phyloP scores from a whole-genome alignment of 2,113 vertebrate genomes.

The Nyctereutes procyonoides region DNA sequence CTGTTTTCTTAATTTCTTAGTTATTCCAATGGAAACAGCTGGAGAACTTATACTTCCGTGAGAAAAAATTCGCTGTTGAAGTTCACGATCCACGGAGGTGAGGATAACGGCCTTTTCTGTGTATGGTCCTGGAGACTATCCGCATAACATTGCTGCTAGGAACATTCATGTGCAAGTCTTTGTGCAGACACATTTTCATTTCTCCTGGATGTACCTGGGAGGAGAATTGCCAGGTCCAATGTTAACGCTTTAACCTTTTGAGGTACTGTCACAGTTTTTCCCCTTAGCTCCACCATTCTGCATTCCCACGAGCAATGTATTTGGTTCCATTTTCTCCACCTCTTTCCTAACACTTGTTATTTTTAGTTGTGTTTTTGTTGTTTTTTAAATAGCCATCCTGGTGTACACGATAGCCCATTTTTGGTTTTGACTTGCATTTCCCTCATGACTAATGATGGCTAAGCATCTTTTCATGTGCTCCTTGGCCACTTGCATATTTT shows the following conservation, averaged over 20 bases:
- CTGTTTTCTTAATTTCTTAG: slow-evolving; percentile 82
- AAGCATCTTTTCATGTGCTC: background rate
- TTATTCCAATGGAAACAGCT: slow-evolving; percentile 99
- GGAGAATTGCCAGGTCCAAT: background rate
- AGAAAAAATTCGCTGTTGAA: slow-evolving; percentile 99
- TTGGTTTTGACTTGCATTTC: background rate
- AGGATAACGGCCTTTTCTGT: slow-evolving; percentile 71
- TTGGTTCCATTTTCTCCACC: background rate
- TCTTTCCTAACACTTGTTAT: background rate
- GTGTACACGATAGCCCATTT: background rate
- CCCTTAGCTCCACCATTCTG: background rate
- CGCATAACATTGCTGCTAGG: background rate
- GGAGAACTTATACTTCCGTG: slow-evolving; percentile 99
- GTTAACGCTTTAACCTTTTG: background rate
- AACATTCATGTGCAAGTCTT: background rate
- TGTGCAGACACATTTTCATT: background rate
- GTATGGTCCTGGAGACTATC: rapidly evolving
- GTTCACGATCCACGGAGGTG: slow-evolving; percentile 97
- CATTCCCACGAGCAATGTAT: background rate
- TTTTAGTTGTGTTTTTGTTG: background rate
- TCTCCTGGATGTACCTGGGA: background rate
- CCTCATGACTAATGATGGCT: background rate
- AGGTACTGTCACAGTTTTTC: background rate
- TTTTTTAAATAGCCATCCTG: background rate
- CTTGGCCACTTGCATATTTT: background rate